phyloP scores from a whole-genome alignment of 37 sponge, comb jelly and placozoan genomes.

The Oopsacas minuta region DNA sequence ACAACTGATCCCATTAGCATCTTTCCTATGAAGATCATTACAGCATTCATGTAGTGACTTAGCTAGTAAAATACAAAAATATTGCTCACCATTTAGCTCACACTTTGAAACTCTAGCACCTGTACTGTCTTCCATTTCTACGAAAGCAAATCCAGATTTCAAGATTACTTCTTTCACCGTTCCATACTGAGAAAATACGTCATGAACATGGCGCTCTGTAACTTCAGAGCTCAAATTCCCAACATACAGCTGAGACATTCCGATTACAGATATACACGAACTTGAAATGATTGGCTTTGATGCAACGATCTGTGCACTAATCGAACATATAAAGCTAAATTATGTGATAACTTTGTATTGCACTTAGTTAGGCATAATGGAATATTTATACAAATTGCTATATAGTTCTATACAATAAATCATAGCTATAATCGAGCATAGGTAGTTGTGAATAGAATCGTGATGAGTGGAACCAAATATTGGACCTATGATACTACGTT shows the following conservation, averaged over 20 bases:
- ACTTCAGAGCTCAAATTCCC: conserved; percentile 72
- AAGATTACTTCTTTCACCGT: conserved; percentile 52
- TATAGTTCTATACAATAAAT: too few relatives aligned
- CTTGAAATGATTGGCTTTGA: neutral
- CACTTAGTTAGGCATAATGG: too few relatives aligned
- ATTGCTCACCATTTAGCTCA: conserved; percentile 56
- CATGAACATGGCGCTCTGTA: conserved; percentile 51
- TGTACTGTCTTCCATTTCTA: conserved; percentile 48
- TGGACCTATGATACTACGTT: too few relatives aligned
- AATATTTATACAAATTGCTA: too few relatives aligned
- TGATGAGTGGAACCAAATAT: too few relatives aligned
- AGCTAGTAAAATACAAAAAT: neutral
- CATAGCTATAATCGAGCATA: too few relatives aligned
- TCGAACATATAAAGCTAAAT: too few relatives aligned
- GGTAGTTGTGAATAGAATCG: too few relatives aligned
- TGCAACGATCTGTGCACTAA: neutral
- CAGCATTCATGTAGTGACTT: neutral
- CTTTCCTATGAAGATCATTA: neutral
- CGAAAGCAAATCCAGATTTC: conserved; percentile 83
- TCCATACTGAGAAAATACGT: conserved; percentile 60
- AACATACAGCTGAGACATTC: conserved; percentile 78
- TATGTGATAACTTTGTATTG: too few relatives aligned
- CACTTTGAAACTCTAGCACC: conserved; percentile 45
- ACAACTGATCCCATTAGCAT: neutral
- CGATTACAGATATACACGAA: neutral